Conservation (phyloP, 2,113 vertebrate species). For the Barbus barbus region DNA sequence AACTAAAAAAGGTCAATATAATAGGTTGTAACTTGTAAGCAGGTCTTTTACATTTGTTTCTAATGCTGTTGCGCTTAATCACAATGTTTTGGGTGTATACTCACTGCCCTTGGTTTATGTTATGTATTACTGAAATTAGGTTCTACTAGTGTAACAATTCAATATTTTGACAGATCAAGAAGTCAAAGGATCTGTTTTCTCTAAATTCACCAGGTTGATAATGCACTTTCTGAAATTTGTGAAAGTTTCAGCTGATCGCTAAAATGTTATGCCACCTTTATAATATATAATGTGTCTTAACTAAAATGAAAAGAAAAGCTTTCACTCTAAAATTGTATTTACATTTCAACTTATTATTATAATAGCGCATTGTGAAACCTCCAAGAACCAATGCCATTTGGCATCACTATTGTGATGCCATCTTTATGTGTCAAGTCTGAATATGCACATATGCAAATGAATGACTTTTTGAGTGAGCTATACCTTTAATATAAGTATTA, state of each 20-base stretch:
- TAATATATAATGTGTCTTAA: neutral
- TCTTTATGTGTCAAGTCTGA: neutral
- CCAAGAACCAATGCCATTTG: neutral
- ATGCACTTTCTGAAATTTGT: neutral
- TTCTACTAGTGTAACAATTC: neutral
- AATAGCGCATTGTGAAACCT: neutral
- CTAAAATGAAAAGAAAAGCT: neutral
- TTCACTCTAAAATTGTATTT: neutral
- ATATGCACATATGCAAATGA: neutral
- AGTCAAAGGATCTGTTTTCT: neutral
- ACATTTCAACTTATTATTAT: neutral
- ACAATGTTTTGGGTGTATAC: neutral
- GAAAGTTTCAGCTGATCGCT: neutral
- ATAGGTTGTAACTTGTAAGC: neutral
- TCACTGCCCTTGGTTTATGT: neutral
- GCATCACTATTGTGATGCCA: neutral
- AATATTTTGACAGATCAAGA: neutral
- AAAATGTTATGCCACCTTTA: neutral
- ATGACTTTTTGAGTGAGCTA: neutral
- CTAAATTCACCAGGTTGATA: neutral
- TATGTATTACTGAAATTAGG: neutral
- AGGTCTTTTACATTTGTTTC: neutral
- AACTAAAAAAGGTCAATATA: neutral
- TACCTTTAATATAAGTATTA: neutral
- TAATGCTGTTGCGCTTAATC: neutral